phyloP scores from a whole-genome alignment of 2,888 invertebrate genomes.

The Frankliniella intonsa region DNA sequence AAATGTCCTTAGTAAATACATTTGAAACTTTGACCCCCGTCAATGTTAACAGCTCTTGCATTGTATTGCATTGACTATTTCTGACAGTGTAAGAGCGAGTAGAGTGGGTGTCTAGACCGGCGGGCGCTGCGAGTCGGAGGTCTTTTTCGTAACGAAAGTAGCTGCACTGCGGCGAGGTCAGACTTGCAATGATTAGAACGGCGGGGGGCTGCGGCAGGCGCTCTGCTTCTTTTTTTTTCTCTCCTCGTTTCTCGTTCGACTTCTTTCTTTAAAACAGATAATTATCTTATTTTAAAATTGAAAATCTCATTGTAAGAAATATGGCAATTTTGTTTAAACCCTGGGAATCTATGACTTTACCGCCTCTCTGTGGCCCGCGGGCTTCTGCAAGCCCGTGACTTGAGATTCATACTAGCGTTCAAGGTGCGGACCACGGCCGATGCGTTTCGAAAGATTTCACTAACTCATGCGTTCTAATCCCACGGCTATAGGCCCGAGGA shows the following conservation, averaged over 20 bases:
- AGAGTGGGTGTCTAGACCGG: background rate
- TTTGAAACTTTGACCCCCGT: no score
- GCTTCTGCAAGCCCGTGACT: background rate
- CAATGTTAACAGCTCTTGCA: no score
- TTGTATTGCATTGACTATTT: no score
- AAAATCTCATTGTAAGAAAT: no score
- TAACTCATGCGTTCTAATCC: background rate
- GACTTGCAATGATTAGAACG: background rate
- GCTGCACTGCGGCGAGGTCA: background rate
- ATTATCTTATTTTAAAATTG: no score
- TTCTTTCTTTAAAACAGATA: no score
- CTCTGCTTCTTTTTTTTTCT: no score
- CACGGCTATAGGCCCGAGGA: background rate
- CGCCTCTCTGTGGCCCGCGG: background rate
- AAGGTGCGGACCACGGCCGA: background rate
- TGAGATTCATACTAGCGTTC: background rate
- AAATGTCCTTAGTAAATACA: no score
- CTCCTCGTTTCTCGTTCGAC: no score
- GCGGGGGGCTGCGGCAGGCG: background rate
- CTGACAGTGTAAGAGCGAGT: no score
- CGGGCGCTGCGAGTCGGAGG: background rate
- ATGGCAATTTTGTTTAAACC: no score
- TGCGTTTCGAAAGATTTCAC: background rate
- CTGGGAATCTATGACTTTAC: background rate
- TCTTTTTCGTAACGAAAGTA: constrained; percentile 6